Percentiles rank a stretch among this genome's conserved stretches.
These are phyloP conservation scores for Paralichthys olivaceus DNA, from an alignment of 2,113 vertebrate species.

Conservation along the genomic window DNA sequence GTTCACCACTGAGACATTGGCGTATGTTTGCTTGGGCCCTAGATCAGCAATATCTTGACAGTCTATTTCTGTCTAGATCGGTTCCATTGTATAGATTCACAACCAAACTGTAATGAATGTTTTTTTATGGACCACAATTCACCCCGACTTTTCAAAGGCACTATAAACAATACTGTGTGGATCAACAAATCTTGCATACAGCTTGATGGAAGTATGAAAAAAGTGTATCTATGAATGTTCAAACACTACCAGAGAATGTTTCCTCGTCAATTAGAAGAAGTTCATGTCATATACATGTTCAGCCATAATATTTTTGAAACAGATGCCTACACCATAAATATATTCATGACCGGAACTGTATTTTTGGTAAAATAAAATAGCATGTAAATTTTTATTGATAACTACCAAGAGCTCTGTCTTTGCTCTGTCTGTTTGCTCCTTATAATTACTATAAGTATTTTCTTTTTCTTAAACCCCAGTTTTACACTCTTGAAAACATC, in stretches of 20 bases:
- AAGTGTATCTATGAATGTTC: constrained; percentile 43
- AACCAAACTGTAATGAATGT: constrained; percentile 30
- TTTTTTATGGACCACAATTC: constrained; percentile 24
- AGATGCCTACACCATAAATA: constrained; percentile 39
- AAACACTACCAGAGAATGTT: constrained; percentile 51
- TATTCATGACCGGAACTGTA: constrained; percentile 37
- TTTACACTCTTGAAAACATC: constrained; percentile 27
- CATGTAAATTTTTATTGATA: constrained; percentile 22
- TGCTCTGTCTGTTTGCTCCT: neutral
- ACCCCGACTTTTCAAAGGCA: constrained; percentile 14
- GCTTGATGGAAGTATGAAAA: constrained; percentile 6
- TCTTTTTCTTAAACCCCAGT: constrained; percentile 21
- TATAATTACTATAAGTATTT: constrained; percentile 3
- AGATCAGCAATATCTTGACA: too few species aligned
- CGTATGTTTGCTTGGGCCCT: too few species aligned
- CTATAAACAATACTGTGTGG: constrained; percentile 4
- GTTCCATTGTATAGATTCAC: constrained; percentile 10
- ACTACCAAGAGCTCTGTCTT: constrained; percentile 18
- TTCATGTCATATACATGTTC: constrained; percentile 7
- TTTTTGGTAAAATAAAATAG: constrained; percentile 30
- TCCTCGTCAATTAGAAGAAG: neutral
- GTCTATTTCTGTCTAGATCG: too few species aligned
- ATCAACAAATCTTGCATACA: constrained; percentile 24
- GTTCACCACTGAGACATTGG: too few species aligned
- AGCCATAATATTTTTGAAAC: constrained; percentile 39